Conservation (phyloP, 2,888 invertebrate genomes). For the Aphodius sticticus region DNA sequence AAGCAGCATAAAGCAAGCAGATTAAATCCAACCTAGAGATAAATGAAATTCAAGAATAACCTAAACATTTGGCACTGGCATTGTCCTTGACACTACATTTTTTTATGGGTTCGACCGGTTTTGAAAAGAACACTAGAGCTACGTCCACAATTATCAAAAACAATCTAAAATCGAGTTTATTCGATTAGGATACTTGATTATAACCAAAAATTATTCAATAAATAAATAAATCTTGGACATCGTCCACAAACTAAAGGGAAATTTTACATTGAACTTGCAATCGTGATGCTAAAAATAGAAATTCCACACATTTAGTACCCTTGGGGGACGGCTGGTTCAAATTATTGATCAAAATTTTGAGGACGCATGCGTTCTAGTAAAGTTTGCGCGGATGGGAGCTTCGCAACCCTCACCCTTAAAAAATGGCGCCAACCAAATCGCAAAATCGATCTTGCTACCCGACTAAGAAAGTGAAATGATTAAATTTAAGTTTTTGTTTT, state of each 20-base stretch:
- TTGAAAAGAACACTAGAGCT: not conserved
- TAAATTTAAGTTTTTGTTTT: not conserved
- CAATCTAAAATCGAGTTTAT: not conserved
- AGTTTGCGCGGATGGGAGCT: slow-evolving; percentile 25
- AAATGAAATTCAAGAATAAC: not conserved
- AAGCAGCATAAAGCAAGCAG: no score
- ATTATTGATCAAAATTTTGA: slow-evolving; percentile 36
- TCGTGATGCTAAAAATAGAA: not conserved
- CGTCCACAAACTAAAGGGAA: not conserved
- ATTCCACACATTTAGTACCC: slow-evolving; percentile 10
- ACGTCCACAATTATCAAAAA: not conserved
- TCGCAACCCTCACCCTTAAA: slow-evolving; percentile 28
- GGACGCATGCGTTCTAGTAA: slow-evolving; percentile 33
- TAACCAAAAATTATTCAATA: not conserved
- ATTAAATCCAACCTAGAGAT: not conserved
- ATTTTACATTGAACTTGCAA: slow-evolving; percentile 13
- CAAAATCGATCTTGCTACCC: slow-evolving; percentile 23
- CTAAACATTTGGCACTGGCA: not conserved
- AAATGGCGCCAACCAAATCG: slow-evolving; percentile 35
- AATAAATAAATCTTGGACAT: not conserved
- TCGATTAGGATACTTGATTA: not conserved
- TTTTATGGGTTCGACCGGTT: not conserved
- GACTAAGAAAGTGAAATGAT: slow-evolving; percentile 5
- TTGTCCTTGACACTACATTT: not conserved
- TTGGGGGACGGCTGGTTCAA: not conserved